These are phyloP conservation scores for Siniperca chuatsi DNA, from an alignment of 2,113 vertebrate genomes.

Conservation along the genomic window DNA sequence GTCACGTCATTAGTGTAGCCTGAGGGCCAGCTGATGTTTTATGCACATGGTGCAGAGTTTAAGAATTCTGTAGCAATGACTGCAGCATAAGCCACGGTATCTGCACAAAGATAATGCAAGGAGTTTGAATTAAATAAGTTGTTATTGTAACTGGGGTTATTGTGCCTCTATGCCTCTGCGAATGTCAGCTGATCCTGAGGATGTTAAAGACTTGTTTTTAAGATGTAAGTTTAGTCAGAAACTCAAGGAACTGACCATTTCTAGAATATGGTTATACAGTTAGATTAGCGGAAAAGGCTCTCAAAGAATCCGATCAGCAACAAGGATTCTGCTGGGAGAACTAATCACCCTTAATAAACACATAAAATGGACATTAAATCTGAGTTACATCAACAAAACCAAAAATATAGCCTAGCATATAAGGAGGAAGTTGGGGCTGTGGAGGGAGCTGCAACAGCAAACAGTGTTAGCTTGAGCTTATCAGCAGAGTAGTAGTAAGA, in stretches of 20 bases:
- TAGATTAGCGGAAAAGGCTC: not conserved
- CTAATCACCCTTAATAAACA: not conserved
- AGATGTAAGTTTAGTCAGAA: not conserved
- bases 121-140: not conserved
- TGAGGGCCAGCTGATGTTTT: slow-evolving; percentile 44
- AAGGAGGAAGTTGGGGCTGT: not conserved
- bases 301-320: not conserved
- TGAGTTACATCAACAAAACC: not conserved
- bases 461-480: not conserved
- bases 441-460: not conserved
- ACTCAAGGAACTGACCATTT: not conserved
- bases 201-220: not conserved
- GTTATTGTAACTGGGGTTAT: not conserved
- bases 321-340: slow-evolving; percentile 8
- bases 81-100: slow-evolving; percentile 2
- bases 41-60: slow-evolving; percentile 48
- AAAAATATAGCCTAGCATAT: not conserved
- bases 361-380: not conserved
- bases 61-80: slow-evolving; percentile 15
- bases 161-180: not conserved
- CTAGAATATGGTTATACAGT: not conserved
- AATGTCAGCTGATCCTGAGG: not conserved
- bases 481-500: not conserved
- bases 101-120: not conserved
- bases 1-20: slow-evolving; percentile 25